phyloP scores from a whole-genome alignment of 2,113 vertebrate genomes.

The Chitala chitala region DNA sequence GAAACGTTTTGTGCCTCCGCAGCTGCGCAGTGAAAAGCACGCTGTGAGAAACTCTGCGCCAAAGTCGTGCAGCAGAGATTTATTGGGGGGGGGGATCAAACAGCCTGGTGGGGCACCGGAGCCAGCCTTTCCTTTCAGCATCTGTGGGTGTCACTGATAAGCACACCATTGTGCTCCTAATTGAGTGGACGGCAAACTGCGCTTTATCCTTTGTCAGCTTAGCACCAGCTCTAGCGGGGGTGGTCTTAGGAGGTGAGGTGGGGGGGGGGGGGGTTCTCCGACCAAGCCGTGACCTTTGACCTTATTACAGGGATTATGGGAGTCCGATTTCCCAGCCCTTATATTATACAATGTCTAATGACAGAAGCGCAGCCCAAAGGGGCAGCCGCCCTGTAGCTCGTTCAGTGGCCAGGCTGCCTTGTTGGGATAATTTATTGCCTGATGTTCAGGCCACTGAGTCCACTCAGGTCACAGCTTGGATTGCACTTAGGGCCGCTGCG shows the following conservation, averaged over 20 bases:
- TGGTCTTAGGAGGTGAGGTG: no score
- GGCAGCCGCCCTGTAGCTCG: neutral
- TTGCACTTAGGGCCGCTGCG: neutral
- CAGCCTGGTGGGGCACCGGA: neutral
- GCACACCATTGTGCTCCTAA: conserved; percentile 16
- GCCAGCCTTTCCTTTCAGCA: conserved; percentile 12
- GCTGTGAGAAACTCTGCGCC: neutral
- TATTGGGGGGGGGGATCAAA: conserved; percentile 10
- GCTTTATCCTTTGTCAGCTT: conserved; percentile 17
- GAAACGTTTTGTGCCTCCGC: neutral
- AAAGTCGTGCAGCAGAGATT: neutral
- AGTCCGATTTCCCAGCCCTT: conserved; percentile 26
- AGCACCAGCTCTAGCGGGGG: conserved; percentile 17
- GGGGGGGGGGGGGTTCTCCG: neutral
- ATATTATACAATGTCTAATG: conserved; percentile 22
- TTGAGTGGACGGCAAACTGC: conserved; percentile 18
- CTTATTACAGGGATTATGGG: conserved; percentile 30
- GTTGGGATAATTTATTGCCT: neutral
- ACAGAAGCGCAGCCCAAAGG: neutral
- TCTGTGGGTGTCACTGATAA: conserved; percentile 17
- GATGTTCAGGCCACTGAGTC: neutral
- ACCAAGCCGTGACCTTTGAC: conserved; percentile 19
- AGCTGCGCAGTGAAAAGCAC: neutral
- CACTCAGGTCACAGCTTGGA: neutral
- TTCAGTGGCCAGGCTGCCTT: neutral